Base-by-base conservation (phyloP, 1,140 invertebrate species). In the Lordiphosa mommai region DNA sequence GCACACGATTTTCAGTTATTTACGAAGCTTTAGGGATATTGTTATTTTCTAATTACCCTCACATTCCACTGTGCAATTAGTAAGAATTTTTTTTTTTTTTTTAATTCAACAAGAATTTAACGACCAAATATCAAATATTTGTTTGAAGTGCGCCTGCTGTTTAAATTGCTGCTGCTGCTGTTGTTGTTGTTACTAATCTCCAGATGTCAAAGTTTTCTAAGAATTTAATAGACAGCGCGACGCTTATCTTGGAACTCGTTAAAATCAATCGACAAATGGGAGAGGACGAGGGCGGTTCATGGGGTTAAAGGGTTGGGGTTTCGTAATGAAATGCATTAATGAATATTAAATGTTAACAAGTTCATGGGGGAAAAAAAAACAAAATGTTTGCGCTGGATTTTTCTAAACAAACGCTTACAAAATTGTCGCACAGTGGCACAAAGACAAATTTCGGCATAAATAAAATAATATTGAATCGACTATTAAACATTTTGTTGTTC, bases 361-460 rank as follows among this genome's bases (percentile, higher is more conserved):
- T 43, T 63, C 13, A 43, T 32, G 60, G 59, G n/a, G n/a, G n/a
- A n/a, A n/a, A n/a, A n/a, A 63, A 63, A 52, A 63, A 30, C 59
- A 29, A 46, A 57, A 59, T 67, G 38, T 58, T 66, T 58, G 46
- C 8, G 13, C 30, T 16, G 33, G 27, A 40, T 56, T 43, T 13
- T 20, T 14, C 37, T 12, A 55, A 16, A 23, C 4, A 32, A 37
- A 17, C 37, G 20, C 8, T 27, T 9, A 40, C 13, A 47, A 44
- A 27, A 5, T 13, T 27, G 44, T 1, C 4, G 23, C 23, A 27
- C 23, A 27, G 23, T 27, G 23, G n/a, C n/a, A n/a, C n/a, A n/a
- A n/a, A n/a, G n/a, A n/a, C n/a, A n/a, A n/a, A n/a, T n/a, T n/a
- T n/a, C n/a, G n/a, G n/a, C n/a, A n/a, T n/a, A n/a, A n/a, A n/a